These are phyloP conservation scores for Campoletis raptor DNA, from an alignment of 2,888 invertebrate species.

Conservation along the genomic window DNA sequence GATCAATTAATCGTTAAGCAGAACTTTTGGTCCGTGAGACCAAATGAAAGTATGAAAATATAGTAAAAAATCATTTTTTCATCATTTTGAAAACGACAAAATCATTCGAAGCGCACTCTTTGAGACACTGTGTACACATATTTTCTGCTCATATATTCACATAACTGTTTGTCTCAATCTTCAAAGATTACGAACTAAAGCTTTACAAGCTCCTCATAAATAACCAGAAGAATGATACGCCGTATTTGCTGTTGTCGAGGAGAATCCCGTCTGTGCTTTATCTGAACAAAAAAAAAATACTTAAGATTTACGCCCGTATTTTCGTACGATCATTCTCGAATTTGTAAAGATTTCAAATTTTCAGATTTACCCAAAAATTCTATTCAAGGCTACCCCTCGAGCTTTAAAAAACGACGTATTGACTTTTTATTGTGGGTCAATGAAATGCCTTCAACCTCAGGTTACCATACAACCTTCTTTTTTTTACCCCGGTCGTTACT, in stretches of 20 bases:
- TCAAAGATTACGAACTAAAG: slow-evolving; percentile 24
- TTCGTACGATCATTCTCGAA: neutral
- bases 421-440: neutral
- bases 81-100: neutral
- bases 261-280: neutral
- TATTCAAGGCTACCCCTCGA: neutral
- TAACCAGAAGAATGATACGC: slow-evolving; percentile 13
- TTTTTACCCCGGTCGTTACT: neutral
- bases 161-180: slow-evolving; percentile 4
- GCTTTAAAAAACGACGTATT: neutral
- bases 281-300: neutral
- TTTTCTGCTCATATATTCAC: neutral
- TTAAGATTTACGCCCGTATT: slow-evolving; percentile 1
- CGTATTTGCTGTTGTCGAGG: slow-evolving; percentile 16
- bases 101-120: neutral
- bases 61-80: neutral
- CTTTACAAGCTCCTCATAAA: slow-evolving; percentile 30
- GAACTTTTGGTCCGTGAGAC: neutral
- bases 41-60: neutral
- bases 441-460: neutral
- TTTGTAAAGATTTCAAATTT: neutral
- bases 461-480: neutral
- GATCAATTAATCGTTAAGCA: neutral
- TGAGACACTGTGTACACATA: neutral
- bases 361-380: neutral